A percentile compares a stretch with the other conserved stretches of the same genome.
phyloP scores from a whole-genome alignment of 2,888 invertebrate species.

The Campopleginae sp. region DNA sequence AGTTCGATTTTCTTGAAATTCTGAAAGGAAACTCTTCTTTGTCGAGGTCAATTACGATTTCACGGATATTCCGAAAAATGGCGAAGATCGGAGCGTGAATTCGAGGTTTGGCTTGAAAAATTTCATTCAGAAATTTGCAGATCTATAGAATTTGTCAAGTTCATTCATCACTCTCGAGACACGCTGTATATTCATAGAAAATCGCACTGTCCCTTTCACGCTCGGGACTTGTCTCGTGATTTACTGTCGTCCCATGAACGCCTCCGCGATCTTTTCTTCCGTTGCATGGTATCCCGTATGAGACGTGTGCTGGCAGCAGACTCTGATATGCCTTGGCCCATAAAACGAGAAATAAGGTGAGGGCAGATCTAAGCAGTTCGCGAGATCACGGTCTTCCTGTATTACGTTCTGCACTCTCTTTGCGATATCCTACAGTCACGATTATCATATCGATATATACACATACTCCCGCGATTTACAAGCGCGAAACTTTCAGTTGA shows the following conservation, averaged over 20 bases:
- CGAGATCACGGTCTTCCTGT: slow-evolving; percentile 63
- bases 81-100: too few relatives aligned
- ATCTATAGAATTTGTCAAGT: not conserved
- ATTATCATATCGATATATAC: slow-evolving; percentile 57
- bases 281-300: slow-evolving; percentile 8
- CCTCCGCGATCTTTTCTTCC: slow-evolving; percentile 58
- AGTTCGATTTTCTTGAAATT: too few relatives aligned
- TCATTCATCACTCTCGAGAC: not conserved
- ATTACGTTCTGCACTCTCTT: slow-evolving; percentile 66
- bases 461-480: not conserved
- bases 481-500: slow-evolving; percentile 6
- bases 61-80: too few relatives aligned
- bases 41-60: too few relatives aligned
- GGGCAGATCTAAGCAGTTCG: slow-evolving; percentile 19
- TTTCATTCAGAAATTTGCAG: not conserved
- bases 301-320: not conserved
- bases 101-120: not conserved
- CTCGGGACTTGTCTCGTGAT: slow-evolving; percentile 59
- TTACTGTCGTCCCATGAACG: slow-evolving; percentile 56
- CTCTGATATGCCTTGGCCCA: slow-evolving; percentile 31
- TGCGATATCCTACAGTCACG: slow-evolving; percentile 65
- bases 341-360: slow-evolving; percentile 31
- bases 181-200: slow-evolving; percentile 14
- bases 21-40: too few relatives aligned
- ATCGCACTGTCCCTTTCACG: slow-evolving; percentile 62